These are phyloP conservation scores for Mormyrops boulengeri DNA, from an alignment of 2,797 vertebrate species.

Conservation along the genomic window DNA sequence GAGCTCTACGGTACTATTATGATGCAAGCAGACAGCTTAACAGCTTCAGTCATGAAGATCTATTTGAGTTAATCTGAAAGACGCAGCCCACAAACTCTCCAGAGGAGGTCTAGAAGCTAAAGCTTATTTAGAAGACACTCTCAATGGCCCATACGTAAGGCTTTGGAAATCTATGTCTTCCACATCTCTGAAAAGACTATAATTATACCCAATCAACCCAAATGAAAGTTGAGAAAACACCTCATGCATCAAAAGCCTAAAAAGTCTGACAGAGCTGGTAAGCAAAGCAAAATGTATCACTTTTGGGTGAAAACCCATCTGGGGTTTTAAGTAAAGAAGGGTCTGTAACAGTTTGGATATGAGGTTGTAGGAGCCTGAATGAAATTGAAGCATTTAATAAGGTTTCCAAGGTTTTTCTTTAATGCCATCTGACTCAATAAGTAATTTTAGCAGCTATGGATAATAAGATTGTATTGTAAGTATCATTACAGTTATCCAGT, in stretches of 20 bases:
- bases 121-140: not conserved
- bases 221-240: not conserved
- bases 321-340: not conserved
- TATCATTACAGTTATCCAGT: not conserved
- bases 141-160: not conserved
- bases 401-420: not conserved
- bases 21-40: not conserved
- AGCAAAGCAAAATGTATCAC: not conserved
- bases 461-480: not conserved
- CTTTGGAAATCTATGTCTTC: not conserved
- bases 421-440: not conserved
- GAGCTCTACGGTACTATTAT: not conserved
- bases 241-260: not conserved
- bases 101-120: not conserved
- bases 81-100: not conserved
- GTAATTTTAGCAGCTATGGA: not conserved
- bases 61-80: slow-evolving; percentile 5
- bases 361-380: not conserved
- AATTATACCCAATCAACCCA: slow-evolving; percentile 7
- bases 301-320: not conserved
- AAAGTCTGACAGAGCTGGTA: not conserved
- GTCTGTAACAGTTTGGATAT: not conserved
- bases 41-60: not conserved
- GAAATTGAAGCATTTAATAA: not conserved
- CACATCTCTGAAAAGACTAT: not conserved